A percentile compares a stretch with the other conserved stretches of the same genome.
Evolutionary conservation across 2,888 invertebrate species (phyloP).

Genomic region (Cyclophora albipunctata): DNA sequence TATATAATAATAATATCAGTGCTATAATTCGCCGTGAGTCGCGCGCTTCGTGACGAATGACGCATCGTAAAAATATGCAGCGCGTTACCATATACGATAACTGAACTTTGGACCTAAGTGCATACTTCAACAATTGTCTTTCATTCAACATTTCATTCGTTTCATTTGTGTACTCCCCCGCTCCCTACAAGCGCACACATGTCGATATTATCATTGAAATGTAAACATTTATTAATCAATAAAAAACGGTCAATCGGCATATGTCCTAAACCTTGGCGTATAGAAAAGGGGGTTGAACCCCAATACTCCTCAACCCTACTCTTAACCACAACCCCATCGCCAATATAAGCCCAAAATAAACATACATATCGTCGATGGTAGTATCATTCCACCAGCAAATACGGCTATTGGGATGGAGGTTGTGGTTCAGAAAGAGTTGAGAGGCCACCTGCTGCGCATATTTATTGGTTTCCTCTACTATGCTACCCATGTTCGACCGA

Average conservation of each 20-base stretch:
- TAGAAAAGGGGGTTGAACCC: background rate
- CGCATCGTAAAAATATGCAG: too few species aligned
- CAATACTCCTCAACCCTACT: constrained; percentile 6
- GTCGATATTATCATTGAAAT: constrained; percentile 3
- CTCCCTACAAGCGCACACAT: background rate
- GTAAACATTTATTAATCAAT: constrained; percentile 3
- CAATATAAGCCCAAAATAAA: background rate
- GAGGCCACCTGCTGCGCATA: constrained; percentile 3
- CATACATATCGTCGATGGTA: background rate
- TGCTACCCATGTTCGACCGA: background rate
- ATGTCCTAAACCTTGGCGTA: constrained; percentile 3
- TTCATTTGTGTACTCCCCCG: too few species aligned
- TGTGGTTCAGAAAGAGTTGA: background rate
- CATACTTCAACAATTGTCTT: too few species aligned
- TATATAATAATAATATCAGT: too few species aligned
- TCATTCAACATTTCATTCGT: too few species aligned
- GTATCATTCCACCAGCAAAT: background rate
- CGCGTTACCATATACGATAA: too few species aligned
- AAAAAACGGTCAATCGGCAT: background rate
- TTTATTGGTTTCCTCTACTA: constrained; percentile 14
- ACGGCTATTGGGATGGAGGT: constrained; percentile 5
- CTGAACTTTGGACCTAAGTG: too few species aligned
- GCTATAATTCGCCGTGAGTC: too few species aligned
- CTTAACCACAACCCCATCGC: constrained; percentile 4
- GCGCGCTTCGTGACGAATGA: too few species aligned